phyloP scores from a whole-genome alignment of 2,113 vertebrate genomes.

The Hystrix cristata region DNA sequence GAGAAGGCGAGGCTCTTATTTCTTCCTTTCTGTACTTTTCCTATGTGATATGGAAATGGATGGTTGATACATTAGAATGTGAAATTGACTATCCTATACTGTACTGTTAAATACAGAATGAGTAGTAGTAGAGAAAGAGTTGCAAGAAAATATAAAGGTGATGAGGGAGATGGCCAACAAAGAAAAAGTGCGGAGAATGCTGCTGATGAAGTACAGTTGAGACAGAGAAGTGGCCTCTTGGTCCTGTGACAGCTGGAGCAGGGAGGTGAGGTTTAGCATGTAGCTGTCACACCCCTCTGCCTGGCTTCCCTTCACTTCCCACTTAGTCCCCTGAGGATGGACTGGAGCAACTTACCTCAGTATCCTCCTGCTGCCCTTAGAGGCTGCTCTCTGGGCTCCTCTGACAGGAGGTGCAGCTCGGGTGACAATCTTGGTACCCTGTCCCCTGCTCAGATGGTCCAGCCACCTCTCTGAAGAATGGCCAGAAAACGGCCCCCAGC shows the following conservation, averaged over 20 bases:
- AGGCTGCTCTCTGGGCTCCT: neutral
- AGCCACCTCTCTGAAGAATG: neutral
- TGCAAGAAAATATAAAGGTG: neutral
- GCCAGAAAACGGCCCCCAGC: neutral
- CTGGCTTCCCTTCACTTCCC: neutral
- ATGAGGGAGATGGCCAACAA: neutral
- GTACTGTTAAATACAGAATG: neutral
- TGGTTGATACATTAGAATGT: neutral
- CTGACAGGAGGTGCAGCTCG: neutral
- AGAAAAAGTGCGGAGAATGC: neutral
- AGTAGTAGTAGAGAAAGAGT: neutral
- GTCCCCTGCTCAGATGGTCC: neutral
- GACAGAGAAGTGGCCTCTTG: neutral
- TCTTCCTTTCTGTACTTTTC: constrained; percentile 46
- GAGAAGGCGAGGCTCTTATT: neutral
- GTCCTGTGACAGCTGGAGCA: neutral
- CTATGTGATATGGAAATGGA: constrained; percentile 51
- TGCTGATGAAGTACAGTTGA: neutral
- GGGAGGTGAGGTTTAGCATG: neutral
- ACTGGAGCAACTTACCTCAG: neutral
- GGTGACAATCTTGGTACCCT: neutral
- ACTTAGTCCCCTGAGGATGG: neutral
- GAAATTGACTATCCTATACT: neutral
- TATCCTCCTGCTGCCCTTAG: neutral
- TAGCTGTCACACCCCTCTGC: neutral